Evolutionary conservation across 2,113 vertebrate species (phyloP), one percentile per base, ranked within the genome.

Genomic region (Pyrgilauda ruficollis): DNA sequence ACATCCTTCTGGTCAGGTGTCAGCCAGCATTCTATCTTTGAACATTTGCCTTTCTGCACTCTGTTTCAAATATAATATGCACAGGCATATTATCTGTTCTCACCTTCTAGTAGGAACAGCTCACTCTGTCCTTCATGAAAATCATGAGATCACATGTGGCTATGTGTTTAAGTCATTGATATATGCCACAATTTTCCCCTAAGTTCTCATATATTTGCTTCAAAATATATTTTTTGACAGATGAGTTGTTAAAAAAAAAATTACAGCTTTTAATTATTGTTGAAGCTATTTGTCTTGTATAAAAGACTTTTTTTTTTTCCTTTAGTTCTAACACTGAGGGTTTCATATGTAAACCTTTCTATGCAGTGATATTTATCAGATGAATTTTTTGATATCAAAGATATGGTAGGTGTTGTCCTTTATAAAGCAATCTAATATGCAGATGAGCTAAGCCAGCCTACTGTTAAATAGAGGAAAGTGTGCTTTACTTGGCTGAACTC

Each of bases 131-230:
- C 23, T 53, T 87, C 27, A 7, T 66, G 75, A 58, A 86, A 73
- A 31, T 61, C 6, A 14, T 30, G 27, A 75, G 80, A 39, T 15
- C 41, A 66, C 20, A 13, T 15, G 27, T 83, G 52, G 14, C 75
- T 61, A 6, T 0, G 0, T 43, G 21, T 35, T 47, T 6, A 10
- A 46, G 19, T 23, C 4, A 30, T 10, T 53, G 39, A 13, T 12
- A 28, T 67, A 20, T 49, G 20, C 7, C 13, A 13, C 19, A 64
- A 5, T 39, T 67, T 87, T 46, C 49, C 26, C 28, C 4, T 16
- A 28, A 63, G 23, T 82, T 91, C 31, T 69, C 37, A 15, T 12
- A 28, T 68, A 7, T 19, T 81, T 75, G 13, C 63, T 91, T 82
- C 8, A 46, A 74, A 82, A 46, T 80, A 7, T 7, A 26, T 44